Evolutionary conservation across 1,140 invertebrate species (phyloP), one percentile per base, ranked within the genome.

Genomic region (Artemia franciscana): DNA sequence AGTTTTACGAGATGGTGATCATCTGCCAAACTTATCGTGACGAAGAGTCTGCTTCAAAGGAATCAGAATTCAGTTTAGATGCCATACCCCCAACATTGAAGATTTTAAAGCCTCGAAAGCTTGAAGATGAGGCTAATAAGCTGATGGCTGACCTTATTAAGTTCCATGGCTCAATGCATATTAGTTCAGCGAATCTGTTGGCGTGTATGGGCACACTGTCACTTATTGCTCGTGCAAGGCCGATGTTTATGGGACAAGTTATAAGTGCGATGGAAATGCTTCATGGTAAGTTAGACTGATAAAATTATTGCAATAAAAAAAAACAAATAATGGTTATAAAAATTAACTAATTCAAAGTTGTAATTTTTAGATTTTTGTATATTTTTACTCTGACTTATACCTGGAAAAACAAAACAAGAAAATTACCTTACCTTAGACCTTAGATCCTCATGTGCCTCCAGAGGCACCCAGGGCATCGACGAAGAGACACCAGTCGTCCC

Each of bases 121-220:
- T 99, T 21, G 91, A 97, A 75, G 90, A 94, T 68, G 94, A 98
- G 75, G 91, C 92, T 1, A 82, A 82, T 67, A 82, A 88, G 69
- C 82, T 93, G 60, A 91, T 97, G 76, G 81, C 88, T 69, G 77
- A 87, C 26, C 73, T 97, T 60, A 74, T 96, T 26, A 90, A 91
- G 72, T 97, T 94, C 74, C 89, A 93, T 74, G 88, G 88, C 27
- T 95, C 91, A 0, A 80, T 85, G 58, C 91, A 96, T 70, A 92
- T 97, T 63, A 91, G 84, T 64, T 92, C 89, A 71, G 88, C 92
- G 1, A 98, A 97, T 78, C 76, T 97, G 62, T 95, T 95, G 82
- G 87, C 92, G 0, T 94, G 91, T 67, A 92, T 95, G 82, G 86
- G 88, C n/a, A 84, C 88, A 28, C 75, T 97, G 24, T 86, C 88